Conservation (phyloP, 2,113 vertebrate species). For the Menura novaehollandiae region DNA sequence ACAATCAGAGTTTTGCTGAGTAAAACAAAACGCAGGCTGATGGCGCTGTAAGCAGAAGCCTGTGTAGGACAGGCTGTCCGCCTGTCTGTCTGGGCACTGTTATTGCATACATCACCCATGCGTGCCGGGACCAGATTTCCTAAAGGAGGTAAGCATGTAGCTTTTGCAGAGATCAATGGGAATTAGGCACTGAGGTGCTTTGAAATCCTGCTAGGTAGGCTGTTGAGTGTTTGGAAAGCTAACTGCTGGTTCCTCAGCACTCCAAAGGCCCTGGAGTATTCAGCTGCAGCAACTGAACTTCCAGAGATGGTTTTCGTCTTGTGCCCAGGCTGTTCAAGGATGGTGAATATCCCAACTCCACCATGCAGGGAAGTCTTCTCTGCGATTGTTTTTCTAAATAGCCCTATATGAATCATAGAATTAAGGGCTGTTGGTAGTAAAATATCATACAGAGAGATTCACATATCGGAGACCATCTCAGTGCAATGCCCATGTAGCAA, state of each 20-base stretch:
- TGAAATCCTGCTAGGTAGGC: background rate
- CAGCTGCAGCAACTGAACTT: background rate
- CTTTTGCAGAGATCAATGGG: background rate
- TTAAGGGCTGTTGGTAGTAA: background rate
- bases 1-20: background rate
- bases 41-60: background rate
- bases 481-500: background rate
- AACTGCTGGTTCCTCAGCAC: background rate
- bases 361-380: background rate
- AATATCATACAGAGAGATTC: background rate
- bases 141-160: background rate
- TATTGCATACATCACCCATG: background rate
- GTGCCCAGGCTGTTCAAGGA: background rate
- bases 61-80: background rate
- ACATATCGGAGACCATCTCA: background rate
- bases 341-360: background rate
- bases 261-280: background rate
- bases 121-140: background rate
- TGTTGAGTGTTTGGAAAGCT: background rate
- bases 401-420: background rate
- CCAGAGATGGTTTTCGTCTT: background rate
- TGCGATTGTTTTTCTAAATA: background rate
- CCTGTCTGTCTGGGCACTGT: background rate
- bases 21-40: background rate
- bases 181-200: conserved; percentile 3